Evolutionary conservation across 2,113 vertebrate species (phyloP).

Genomic region (Ciconia boyciana): DNA sequence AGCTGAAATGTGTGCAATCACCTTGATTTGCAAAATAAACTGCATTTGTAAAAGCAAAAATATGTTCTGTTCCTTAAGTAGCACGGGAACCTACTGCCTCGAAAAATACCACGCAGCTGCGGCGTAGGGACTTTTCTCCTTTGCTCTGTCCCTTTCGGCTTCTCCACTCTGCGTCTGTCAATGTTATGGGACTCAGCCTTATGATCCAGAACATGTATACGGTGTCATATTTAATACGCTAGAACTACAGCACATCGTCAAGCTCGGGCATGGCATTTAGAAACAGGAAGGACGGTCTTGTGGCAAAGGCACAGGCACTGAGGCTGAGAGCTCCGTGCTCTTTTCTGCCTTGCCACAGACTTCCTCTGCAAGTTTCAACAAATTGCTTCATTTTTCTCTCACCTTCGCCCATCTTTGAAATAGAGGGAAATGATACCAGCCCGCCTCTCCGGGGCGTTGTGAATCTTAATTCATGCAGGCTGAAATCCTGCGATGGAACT

Average conservation of each 20-base stretch:
- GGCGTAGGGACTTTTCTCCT: neutral
- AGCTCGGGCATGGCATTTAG: neutral
- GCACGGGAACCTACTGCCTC: slow-evolving; percentile 21
- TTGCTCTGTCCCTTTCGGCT: neutral
- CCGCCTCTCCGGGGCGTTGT: neutral
- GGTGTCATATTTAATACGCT: neutral
- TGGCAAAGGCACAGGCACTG: neutral
- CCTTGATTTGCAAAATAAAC: slow-evolving; percentile 67
- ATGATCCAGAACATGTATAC: neutral
- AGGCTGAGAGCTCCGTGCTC: neutral
- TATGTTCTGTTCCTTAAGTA: slow-evolving; percentile 47
- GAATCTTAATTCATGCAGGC: neutral
- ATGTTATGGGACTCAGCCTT: slow-evolving; percentile 6
- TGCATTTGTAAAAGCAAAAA: slow-evolving; percentile 63
- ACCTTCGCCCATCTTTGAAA: neutral
- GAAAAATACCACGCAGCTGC: slow-evolving; percentile 40
- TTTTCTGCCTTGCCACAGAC: neutral
- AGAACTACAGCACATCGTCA: neutral
- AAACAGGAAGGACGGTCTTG: neutral
- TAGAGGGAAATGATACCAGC: neutral
- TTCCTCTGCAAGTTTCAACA: neutral
- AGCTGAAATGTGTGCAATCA: slow-evolving; percentile 58
- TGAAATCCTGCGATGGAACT: neutral
- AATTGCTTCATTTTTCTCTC: slow-evolving; percentile 3
- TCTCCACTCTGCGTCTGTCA: neutral